Conservation (phyloP, 1,140 invertebrate species). For the Colletes latitarsis region DNA sequence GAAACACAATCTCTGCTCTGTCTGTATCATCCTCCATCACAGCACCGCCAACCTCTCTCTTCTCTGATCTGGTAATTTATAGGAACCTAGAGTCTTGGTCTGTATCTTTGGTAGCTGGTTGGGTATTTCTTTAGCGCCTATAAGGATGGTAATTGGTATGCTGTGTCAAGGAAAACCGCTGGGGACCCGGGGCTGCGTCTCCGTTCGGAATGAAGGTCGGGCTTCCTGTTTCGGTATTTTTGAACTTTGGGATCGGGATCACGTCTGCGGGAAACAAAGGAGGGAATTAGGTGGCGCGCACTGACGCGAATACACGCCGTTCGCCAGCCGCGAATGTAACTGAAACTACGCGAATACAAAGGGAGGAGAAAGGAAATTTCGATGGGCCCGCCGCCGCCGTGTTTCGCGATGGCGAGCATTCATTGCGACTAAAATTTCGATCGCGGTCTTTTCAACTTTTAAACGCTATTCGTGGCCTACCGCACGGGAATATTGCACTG, state of each 20-base stretch:
- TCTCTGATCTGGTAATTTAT: conserved; percentile 22
- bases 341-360: neutral
- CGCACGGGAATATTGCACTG: neutral
- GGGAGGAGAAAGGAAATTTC: neutral
- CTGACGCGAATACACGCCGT: neutral
- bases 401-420: too few species aligned
- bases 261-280: conserved; percentile 69
- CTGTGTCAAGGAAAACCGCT: conserved; percentile 77
- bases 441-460: too few species aligned
- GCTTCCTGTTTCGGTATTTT: conserved; percentile 72
- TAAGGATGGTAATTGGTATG: conserved; percentile 78
- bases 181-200: conserved; percentile 77
- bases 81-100: conserved; percentile 19
- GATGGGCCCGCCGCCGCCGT: too few species aligned
- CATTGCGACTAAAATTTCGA: too few species aligned
- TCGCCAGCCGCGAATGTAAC: neutral
- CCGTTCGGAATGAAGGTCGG: conserved; percentile 73
- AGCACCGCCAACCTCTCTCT: conserved; percentile 8
- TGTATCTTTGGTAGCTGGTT: conserved; percentile 41
- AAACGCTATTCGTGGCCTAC: neutral
- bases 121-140: conserved; percentile 71
- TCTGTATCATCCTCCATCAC: neutral
- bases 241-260: conserved; percentile 73
- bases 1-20: neutral
- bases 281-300: conserved; percentile 42